phyloP scores from a whole-genome alignment of 2,888 invertebrate species.

The Lasius fuliginosus region DNA sequence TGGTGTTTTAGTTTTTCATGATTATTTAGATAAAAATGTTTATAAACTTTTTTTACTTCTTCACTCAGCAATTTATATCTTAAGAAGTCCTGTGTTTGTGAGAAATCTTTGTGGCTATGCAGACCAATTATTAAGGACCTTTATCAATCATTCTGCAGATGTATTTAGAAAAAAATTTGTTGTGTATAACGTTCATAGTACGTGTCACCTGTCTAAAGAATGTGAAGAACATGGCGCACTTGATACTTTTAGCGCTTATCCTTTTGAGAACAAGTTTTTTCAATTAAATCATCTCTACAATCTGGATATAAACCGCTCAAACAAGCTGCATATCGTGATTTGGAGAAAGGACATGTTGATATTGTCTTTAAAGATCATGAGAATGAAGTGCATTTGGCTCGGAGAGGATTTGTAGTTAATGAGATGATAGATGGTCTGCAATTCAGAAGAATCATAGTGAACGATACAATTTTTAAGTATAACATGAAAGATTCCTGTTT shows the following conservation, averaged over 20 bases:
- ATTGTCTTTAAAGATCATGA: conserved; percentile 20
- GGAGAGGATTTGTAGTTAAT: background rate
- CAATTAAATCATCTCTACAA: conserved; percentile 17
- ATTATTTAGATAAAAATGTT: conserved; percentile 16
- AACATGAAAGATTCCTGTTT: conserved; percentile 24
- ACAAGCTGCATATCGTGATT: conserved; percentile 30
- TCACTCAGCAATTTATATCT: conserved; percentile 11
- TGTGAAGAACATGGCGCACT: conserved; percentile 23
- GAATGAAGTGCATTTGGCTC: conserved; percentile 10
- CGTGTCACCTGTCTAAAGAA: conserved; percentile 5
- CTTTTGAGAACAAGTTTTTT: conserved; percentile 28
- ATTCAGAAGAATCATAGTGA: conserved; percentile 6
- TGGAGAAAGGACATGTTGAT: conserved; percentile 5
- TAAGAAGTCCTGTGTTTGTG: conserved; percentile 20
- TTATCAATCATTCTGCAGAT: conserved; percentile 27
- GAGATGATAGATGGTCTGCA: conserved; percentile 26
- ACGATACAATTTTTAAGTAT: conserved; percentile 12
- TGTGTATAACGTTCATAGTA: conserved; percentile 19
- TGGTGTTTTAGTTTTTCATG: conserved; percentile 21
- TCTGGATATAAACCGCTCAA: conserved; percentile 25
- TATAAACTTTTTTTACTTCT: conserved; percentile 39
- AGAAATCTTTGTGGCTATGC: conserved; percentile 17
- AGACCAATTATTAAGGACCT: conserved; percentile 10
- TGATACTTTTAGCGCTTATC: conserved; percentile 20
- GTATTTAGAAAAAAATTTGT: conserved; percentile 28